Evolutionary conservation across 2,797 vertebrate genomes (phyloP).

Genomic region (Coregonus suidteri): DNA sequence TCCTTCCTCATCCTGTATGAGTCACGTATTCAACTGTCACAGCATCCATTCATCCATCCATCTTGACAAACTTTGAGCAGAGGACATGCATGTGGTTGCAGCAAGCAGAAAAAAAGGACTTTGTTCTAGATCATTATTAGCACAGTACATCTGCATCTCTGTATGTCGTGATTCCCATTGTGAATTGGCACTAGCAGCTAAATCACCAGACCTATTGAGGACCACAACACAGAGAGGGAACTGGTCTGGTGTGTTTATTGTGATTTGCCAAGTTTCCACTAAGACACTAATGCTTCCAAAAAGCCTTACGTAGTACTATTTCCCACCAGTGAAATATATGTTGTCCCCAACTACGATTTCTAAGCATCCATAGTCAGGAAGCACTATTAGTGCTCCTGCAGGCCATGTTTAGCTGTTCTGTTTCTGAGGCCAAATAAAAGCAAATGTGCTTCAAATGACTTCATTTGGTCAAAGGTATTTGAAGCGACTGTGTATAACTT

Average conservation of each 20-base stretch:
- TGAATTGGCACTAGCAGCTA: neutral
- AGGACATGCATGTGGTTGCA: no score
- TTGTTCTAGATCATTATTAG: neutral
- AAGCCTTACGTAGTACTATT: slow-evolving; percentile 51
- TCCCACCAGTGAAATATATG: slow-evolving; percentile 60
- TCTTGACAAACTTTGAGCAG: no score
- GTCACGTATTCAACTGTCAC: no score
- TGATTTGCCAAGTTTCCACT: slow-evolving; percentile 76
- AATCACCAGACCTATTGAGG: neutral
- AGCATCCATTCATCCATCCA: no score
- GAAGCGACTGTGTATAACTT: no score
- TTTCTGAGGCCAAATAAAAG: neutral
- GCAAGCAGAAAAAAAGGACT: no score
- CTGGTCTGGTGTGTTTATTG: slow-evolving; percentile 63
- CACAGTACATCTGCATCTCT: neutral
- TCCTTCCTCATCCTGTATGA: no score
- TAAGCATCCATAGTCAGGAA: slow-evolving; percentile 3
- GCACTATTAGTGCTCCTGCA: neutral
- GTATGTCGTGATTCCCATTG: neutral
- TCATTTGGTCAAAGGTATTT: no score
- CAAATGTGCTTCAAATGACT: no score
- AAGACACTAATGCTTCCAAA: slow-evolving; percentile 35
- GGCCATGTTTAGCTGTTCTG: neutral
- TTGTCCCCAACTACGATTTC: slow-evolving; percentile 44
- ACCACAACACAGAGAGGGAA: slow-evolving; percentile 46